A percentile compares a stretch with the other conserved stretches of the same genome.
These are phyloP conservation scores for Morphnarchus princeps DNA, from an alignment of 2,113 vertebrate genomes.

Conservation along the genomic window DNA sequence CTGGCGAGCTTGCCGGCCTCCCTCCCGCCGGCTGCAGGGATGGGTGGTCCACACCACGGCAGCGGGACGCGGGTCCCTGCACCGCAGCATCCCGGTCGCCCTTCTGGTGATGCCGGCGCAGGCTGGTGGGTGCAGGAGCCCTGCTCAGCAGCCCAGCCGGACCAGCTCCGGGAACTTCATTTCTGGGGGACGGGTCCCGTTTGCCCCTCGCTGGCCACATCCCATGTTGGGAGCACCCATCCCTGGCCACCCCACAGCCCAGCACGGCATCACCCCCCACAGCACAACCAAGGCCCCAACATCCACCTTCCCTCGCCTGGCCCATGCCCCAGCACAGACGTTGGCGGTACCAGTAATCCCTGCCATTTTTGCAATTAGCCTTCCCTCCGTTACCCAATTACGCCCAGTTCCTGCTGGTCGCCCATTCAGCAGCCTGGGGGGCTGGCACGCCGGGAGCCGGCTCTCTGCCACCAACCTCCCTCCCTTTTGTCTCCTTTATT, in stretches of 20 bases:
- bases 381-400: background rate
- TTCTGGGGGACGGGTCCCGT: accelerated
- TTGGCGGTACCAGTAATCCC: background rate
- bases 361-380: background rate
- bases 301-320: background rate
- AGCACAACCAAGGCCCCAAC: accelerated
- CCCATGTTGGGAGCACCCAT: accelerated
- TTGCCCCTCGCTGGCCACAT: accelerated
- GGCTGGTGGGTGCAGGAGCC: background rate
- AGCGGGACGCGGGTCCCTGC: background rate
- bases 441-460: background rate
- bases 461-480: background rate
- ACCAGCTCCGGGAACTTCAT: accelerated
- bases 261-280: background rate
- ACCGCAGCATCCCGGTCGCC: background rate
- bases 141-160: background rate
- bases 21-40: background rate
- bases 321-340: accelerated
- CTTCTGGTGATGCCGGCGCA: accelerated
- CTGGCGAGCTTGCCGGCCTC: background rate
- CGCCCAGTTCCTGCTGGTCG: background rate
- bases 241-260: background rate
- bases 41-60: background rate
- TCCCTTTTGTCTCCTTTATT: background rate
- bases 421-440: background rate